These are phyloP conservation scores for Orthosia incerta DNA, from an alignment of 2,888 invertebrate species.

Conservation along the genomic window DNA sequence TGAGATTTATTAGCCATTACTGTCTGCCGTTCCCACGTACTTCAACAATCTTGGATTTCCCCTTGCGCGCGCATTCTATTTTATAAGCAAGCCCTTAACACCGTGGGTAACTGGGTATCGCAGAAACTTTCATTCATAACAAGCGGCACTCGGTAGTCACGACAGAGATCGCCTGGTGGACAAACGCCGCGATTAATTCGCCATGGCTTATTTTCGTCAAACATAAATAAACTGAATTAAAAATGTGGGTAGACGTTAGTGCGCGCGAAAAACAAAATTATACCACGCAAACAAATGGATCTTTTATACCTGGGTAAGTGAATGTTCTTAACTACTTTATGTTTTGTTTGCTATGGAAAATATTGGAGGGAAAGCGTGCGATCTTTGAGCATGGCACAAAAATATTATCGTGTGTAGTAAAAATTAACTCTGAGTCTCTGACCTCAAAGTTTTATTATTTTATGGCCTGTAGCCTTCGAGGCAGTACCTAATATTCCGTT, in stretches of 20 bases:
- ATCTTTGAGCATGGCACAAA: conserved; percentile 24
- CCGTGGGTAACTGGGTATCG: conserved; percentile 57
- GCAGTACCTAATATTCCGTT: conserved; percentile 5
- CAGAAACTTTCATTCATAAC: conserved; percentile 76
- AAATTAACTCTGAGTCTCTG: conserved; percentile 25
- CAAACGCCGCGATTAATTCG: conserved; percentile 74
- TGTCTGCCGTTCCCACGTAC: conserved; percentile 38
- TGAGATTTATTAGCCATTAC: conserved; percentile 48
- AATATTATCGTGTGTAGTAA: conserved; percentile 29
- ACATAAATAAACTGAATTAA: conserved; percentile 68
- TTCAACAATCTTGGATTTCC: conserved; percentile 43
- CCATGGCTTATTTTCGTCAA: conserved; percentile 74
- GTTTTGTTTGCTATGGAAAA: conserved; percentile 24
- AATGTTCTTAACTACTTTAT: conserved; percentile 6
- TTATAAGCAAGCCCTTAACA: conserved; percentile 62
- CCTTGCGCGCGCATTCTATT: conserved; percentile 77
- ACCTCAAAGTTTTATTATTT: conserved; percentile 39
- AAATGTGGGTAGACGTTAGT: conserved; percentile 92
- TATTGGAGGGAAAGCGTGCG: conserved; percentile 59
- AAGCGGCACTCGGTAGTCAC: conserved; percentile 78
- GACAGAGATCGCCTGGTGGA: conserved; percentile 76
- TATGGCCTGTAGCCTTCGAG: background rate
- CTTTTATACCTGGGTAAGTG: conserved; percentile 93
- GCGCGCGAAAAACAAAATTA: conserved; percentile 91
- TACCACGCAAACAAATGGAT: conserved; percentile 91